Evolutionary conservation across 2,113 vertebrate genomes (phyloP).

Genomic region (Phalacrocorax pelagicus): DNA sequence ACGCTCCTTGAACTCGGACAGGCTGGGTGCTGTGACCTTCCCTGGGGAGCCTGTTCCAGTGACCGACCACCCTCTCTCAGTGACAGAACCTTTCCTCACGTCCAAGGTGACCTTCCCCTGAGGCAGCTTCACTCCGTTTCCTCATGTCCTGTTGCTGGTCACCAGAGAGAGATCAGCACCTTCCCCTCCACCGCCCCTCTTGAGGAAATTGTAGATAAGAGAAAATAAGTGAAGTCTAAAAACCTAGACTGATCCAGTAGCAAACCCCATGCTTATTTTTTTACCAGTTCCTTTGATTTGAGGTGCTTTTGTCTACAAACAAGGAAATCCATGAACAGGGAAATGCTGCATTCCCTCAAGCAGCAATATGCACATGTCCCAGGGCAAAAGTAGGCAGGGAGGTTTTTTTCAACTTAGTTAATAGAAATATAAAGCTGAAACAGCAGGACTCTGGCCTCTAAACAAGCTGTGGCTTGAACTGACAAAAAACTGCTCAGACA

Average conservation of each 20-base stretch:
- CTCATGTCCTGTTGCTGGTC: accelerated
- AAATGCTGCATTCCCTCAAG: neutral
- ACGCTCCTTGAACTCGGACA: neutral
- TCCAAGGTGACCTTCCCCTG: neutral
- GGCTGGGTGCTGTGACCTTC: neutral
- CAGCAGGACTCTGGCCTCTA: neutral
- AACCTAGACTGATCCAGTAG: neutral
- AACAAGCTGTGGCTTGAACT: neutral
- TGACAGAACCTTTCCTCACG: neutral
- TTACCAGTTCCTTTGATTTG: neutral
- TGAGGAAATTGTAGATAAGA: neutral
- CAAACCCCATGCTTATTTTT: neutral
- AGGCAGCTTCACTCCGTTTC: neutral
- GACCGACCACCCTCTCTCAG: neutral
- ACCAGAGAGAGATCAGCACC: neutral
- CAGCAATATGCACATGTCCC: neutral
- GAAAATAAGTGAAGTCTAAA: neutral
- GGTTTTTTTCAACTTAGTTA: neutral
- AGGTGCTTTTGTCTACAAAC: neutral
- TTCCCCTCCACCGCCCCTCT: neutral
- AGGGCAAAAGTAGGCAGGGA: neutral
- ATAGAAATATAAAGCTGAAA: neutral
- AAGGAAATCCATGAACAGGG: neutral
- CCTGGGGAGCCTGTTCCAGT: neutral
- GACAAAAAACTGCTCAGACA: neutral